These are phyloP conservation scores for Drosophila koepferae DNA, from an alignment of 2,888 invertebrate genomes.

Conservation along the genomic window DNA sequence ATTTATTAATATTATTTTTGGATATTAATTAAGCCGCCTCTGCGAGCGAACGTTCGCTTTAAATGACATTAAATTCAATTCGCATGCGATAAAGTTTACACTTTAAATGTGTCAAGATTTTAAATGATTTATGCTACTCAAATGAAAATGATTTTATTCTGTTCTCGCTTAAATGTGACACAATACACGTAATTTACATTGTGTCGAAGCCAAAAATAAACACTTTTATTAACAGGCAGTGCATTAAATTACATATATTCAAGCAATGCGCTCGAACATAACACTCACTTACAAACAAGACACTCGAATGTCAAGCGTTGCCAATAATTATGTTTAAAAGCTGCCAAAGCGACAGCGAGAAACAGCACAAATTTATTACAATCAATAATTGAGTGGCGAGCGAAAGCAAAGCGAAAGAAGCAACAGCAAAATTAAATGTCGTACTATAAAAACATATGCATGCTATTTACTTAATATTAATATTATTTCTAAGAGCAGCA, in stretches of 20 bases:
- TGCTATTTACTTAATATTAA: background rate
- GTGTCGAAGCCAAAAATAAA: conserved; percentile 21
- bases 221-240: conserved; percentile 28
- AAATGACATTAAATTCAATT: background rate
- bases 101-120: conserved; percentile 3
- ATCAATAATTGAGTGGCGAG: conserved; percentile 48
- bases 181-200: conserved; percentile 44
- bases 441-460: background rate
- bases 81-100: background rate
- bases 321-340: conserved; percentile 27
- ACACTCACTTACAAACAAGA: conserved; percentile 1
- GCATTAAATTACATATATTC: conserved; percentile 44
- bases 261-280: conserved; percentile 21
- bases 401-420: conserved; percentile 11
- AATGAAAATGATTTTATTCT: background rate
- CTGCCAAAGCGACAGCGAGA: conserved; percentile 5
- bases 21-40: background rate
- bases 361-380: conserved; percentile 43
- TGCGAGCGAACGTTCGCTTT: background rate
- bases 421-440: conserved; percentile 19
- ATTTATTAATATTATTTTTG: background rate
- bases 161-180: conserved; percentile 22
- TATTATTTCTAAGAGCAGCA: background rate
- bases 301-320: conserved; percentile 16
- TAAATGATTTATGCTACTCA: conserved; percentile 6